Percentiles rank a stretch among this genome's conserved stretches.
Evolutionary conservation across 2,797 vertebrate genomes (phyloP).

Genomic region (Platyrinchus mystaceus): DNA sequence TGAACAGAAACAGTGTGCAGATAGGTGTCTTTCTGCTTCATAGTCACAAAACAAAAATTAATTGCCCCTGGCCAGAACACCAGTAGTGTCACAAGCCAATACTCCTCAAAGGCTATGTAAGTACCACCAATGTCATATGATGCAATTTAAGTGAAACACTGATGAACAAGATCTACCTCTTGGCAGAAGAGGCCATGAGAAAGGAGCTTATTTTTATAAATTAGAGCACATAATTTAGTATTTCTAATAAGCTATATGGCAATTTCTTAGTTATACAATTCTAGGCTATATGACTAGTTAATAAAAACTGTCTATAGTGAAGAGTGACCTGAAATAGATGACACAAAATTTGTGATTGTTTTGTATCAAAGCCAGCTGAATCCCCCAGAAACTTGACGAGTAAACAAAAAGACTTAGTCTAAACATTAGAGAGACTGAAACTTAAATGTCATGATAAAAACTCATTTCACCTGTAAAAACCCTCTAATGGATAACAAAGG

Average conservation of each 20-base stretch:
- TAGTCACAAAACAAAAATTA: background rate
- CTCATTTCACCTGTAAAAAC: background rate
- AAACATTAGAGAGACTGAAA: background rate
- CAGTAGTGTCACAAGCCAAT: background rate
- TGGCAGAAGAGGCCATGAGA: background rate
- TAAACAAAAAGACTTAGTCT: background rate
- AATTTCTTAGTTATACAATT: background rate
- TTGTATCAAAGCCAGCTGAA: background rate
- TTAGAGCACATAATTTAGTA: background rate
- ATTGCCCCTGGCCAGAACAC: background rate
- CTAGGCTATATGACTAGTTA: background rate
- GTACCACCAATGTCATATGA: accelerated
- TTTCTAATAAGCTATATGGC: background rate
- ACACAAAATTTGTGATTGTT: background rate
- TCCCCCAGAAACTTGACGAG: background rate
- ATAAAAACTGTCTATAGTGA: background rate
- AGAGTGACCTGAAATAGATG: background rate
- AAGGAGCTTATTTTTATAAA: background rate
- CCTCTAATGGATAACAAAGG: background rate
- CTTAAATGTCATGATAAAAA: background rate
- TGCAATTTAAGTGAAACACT: background rate
- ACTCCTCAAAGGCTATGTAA: background rate
- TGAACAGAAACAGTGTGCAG: background rate
- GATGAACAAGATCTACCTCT: background rate
- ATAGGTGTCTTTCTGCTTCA: background rate